Evolutionary conservation across 2,888 invertebrate species (phyloP).

Genomic region (Cordilura impudica): DNA sequence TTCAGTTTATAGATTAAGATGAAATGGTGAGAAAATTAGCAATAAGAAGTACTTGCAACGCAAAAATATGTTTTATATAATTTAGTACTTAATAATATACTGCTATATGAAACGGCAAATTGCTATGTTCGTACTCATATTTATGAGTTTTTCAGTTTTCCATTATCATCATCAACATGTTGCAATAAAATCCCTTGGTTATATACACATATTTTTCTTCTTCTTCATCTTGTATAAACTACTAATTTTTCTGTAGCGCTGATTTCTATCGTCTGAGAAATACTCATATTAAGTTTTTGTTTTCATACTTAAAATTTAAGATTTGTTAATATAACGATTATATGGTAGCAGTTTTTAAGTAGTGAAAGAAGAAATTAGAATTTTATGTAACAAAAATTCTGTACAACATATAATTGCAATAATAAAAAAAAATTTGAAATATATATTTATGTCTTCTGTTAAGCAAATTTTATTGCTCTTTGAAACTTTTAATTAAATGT

Average conservation of each 20-base stretch:
- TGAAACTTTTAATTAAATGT: too few relatives aligned
- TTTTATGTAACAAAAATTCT: background rate
- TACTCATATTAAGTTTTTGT: constrained; percentile 44
- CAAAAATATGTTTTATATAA: constrained; percentile 2
- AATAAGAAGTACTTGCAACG: constrained; percentile 32
- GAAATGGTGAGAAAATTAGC: constrained; percentile 60
- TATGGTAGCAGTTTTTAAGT: background rate
- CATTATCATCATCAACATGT: background rate
- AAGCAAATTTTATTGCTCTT: too few relatives aligned
- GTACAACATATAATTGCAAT: background rate
- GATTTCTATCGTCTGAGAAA: constrained; percentile 58
- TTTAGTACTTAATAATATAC: background rate
- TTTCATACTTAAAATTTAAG: background rate
- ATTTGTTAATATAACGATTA: background rate
- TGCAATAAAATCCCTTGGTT: background rate
- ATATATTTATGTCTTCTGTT: background rate
- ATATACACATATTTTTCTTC: background rate
- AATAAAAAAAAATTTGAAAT: background rate
- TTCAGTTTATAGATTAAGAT: constrained; percentile 46
- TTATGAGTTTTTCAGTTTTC: background rate
- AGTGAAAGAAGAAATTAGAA: background rate
- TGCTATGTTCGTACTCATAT: constrained; percentile 5
- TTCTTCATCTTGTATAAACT: constrained; percentile 20
- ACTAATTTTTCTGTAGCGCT: background rate
- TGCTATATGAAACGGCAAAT: constrained; percentile 15